These are phyloP conservation scores for Micronycteris hirsuta DNA, from an alignment of 2,113 vertebrate species.

Conservation along the genomic window DNA sequence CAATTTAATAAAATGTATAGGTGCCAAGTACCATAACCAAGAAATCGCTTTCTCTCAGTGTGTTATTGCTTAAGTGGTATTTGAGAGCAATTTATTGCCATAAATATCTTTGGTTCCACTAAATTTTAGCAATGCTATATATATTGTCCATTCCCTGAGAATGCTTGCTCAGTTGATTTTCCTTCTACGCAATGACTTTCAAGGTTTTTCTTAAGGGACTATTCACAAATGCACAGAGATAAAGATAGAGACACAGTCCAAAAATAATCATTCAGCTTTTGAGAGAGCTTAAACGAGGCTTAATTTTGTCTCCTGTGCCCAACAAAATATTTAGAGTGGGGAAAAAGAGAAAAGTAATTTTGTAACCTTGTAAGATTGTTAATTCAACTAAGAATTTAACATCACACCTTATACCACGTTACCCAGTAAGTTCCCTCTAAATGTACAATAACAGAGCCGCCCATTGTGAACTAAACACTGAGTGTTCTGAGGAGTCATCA, in stretches of 20 bases:
- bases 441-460: constrained; percentile 46
- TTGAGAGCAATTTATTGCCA: neutral
- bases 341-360: neutral
- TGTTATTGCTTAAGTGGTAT: constrained; percentile 13
- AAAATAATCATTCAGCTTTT: neutral
- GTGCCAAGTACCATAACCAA: neutral
- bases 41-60: neutral
- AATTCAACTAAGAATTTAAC: constrained; percentile 73
- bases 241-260: neutral
- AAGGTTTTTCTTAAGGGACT: neutral
- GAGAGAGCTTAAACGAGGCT: neutral
- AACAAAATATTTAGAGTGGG: neutral
- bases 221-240: neutral
- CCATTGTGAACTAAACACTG: constrained; percentile 36
- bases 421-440: constrained; percentile 59
- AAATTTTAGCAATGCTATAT: constrained; percentile 29
- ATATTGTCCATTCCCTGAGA: neutral
- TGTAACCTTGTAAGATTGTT: constrained; percentile 46
- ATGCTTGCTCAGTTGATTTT: neutral
- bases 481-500: neutral
- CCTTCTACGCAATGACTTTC: neutral
- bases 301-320: neutral
- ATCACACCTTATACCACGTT: constrained; percentile 53
- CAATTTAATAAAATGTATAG: constrained; percentile 11
- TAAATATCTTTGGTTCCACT: constrained; percentile 27